phyloP scores from a whole-genome alignment of 2,113 vertebrate genomes.

The Centropus unirufus region DNA sequence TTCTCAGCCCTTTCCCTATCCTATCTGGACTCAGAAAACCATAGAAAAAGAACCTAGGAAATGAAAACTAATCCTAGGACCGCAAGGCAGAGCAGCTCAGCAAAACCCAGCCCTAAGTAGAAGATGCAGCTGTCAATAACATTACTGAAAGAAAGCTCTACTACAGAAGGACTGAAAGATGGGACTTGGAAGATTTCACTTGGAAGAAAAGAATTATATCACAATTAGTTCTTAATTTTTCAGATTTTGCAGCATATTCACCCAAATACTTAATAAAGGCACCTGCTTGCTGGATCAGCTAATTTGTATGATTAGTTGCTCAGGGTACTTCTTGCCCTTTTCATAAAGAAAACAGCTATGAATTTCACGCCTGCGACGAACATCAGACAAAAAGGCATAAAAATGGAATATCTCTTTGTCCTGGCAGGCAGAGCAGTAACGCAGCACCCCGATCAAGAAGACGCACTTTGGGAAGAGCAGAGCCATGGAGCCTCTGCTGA shows the following conservation, averaged over 20 bases:
- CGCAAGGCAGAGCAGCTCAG: background rate
- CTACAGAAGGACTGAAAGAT: background rate
- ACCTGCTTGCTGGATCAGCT: background rate
- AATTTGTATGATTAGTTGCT: background rate
- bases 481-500: background rate
- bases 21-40: background rate
- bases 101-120: fast-evolving
- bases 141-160: background rate
- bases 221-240: background rate
- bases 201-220: background rate
- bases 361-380: background rate
- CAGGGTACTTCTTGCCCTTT: background rate
- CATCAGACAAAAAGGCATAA: background rate
- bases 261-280: background rate
- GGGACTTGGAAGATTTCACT: background rate
- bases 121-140: background rate
- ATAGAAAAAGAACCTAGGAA: background rate
- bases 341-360: background rate
- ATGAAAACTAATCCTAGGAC: background rate
- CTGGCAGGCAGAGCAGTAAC: background rate
- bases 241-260: background rate
- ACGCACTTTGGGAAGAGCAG: background rate
- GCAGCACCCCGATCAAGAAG: background rate
- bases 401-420: background rate
- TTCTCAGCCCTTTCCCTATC: background rate